A percentile compares a stretch with the other conserved stretches of the same genome.
phyloP scores from a whole-genome alignment of 2,888 invertebrate species.

The Meliscaeva auricollis region DNA sequence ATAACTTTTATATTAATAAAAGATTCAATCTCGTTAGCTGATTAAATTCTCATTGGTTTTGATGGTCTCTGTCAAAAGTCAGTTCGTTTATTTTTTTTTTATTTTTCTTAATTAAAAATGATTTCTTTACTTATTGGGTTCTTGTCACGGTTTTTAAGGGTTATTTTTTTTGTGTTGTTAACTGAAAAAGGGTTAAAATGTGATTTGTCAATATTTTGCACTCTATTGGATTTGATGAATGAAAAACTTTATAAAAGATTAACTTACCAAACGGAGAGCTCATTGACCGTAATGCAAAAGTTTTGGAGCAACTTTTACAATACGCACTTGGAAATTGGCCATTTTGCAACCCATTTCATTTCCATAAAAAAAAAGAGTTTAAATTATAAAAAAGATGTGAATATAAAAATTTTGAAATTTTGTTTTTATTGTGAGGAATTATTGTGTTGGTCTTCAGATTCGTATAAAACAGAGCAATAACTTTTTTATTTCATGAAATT shows the following conservation, averaged over 20 bases:
- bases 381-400: too few species aligned
- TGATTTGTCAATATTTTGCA: constrained; percentile 34
- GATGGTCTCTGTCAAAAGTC: constrained; percentile 32
- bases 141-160: constrained; percentile 2
- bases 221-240: constrained; percentile 5
- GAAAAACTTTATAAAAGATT: background rate
- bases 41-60: constrained; percentile 58
- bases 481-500: too few species aligned
- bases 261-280: background rate
- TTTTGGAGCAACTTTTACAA: background rate
- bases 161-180: background rate
- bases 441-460: too few species aligned
- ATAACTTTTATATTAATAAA: constrained; percentile 34
- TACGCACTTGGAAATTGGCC: too few species aligned
- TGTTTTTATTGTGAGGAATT: too few species aligned
- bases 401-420: too few species aligned
- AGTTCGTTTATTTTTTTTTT: background rate
- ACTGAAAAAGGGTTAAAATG: background rate
- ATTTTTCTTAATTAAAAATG: constrained; percentile 19
- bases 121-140: constrained; percentile 4
- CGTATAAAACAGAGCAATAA: too few species aligned
- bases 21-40: constrained; percentile 34
- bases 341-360: too few species aligned
- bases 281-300: background rate
- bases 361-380: too few species aligned